Evolutionary conservation across 2,113 vertebrate genomes (phyloP).

Genomic region (Anoplopoma fimbria): DNA sequence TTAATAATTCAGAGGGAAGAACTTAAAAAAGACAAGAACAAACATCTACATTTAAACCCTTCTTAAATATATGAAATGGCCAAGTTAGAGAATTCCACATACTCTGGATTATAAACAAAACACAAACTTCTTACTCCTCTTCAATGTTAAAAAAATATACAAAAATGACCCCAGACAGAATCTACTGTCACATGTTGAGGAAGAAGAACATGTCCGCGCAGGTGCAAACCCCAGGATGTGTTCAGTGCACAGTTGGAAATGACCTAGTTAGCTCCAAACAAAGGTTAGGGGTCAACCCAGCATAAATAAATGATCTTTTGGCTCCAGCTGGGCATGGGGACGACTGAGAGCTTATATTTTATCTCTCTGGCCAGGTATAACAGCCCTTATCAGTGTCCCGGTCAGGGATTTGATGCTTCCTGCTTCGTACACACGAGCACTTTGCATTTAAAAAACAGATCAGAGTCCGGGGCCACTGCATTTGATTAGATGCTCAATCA

Average conservation of each 20-base stretch:
- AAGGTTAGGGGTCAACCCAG: slow-evolving; percentile 58
- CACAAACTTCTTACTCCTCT: background rate
- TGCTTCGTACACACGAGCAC: slow-evolving; percentile 37
- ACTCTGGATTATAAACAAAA: background rate
- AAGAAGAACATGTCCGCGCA: slow-evolving; percentile 37
- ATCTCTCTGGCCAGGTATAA: slow-evolving; percentile 47
- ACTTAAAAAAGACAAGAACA: slow-evolving; percentile 1
- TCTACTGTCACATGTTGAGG: slow-evolving; percentile 6
- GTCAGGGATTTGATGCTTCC: slow-evolving; percentile 56
- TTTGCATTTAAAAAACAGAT: slow-evolving; percentile 75
- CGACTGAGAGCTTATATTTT: slow-evolving; percentile 30
- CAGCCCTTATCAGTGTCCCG: slow-evolving; percentile 55
- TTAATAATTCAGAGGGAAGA: background rate
- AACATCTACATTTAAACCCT: background rate
- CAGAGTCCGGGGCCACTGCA: background rate
- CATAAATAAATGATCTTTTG: slow-evolving; percentile 41
- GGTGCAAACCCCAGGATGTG: slow-evolving; percentile 50
- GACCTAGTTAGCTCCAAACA: slow-evolving; percentile 53
- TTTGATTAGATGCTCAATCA: slow-evolving; percentile 64
- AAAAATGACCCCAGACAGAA: too few species aligned
- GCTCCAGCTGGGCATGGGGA: slow-evolving; percentile 4
- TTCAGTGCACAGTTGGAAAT: slow-evolving; percentile 47
- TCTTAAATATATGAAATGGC: background rate
- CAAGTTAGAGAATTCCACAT: background rate
- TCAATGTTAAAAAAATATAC: background rate